Base-by-base conservation (phyloP, 1,140 invertebrate genomes). In the Leptopilina boulardi region DNA sequence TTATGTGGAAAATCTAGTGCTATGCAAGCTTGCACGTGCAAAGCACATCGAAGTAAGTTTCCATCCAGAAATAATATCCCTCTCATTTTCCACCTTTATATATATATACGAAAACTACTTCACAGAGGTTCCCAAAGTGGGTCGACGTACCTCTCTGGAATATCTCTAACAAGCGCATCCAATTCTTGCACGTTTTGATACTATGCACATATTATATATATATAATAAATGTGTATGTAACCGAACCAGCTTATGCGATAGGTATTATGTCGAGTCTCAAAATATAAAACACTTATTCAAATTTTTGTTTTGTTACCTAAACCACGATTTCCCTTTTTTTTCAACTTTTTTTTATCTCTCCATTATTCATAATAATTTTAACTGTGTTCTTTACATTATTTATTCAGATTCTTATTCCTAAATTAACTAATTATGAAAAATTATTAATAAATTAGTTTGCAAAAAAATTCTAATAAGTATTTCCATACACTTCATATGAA, bases 231-330 rank as follows among this genome's bases (percentile, higher is more conserved):
- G 47, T 18, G 47, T 30, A 10, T 30, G 10, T 77, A 75, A 71
- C 76, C 79, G 71, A 44, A 82, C 78, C 76, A 79, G 76, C 76
- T 82, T 82, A 78, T 75, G 76, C 79, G 73, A 75, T 77, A 76
- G 75, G 75, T 82, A 78, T 77, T 80, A 80, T 82, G 76, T 82
- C 38, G 66, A 82, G 79, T 73, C 78, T 80, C 74, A 82, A 80
- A 82, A 78, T 82, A 78, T 74, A 76, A 74, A 75, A 79, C 80
- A 79, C 79, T 82, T 79, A 82, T 82, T 74, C 76, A 77, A 82
- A 79, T 79, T 79, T 77, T 66, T 71, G 76, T 82, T 77, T 79
- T 76, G 72, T 59, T 76, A 26, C 26, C 44, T 9, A 54, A 4
- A 9, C 51, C 21, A 23, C 51, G 51, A 54, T 21, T 54, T 5